Base-by-base conservation (phyloP, 1,140 invertebrate species). In the Ectropis grisescens region DNA sequence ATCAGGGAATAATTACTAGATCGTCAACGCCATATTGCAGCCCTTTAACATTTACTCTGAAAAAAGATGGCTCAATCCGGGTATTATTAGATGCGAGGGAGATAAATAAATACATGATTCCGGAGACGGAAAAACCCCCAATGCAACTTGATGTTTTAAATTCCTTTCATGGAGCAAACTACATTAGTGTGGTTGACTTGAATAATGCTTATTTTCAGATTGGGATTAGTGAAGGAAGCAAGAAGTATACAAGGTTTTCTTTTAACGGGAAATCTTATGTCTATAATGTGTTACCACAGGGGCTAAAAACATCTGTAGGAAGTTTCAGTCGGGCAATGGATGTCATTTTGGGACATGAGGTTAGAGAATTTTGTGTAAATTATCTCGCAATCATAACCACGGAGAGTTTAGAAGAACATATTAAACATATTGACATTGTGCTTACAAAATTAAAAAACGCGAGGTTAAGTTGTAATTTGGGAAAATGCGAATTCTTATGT, bases 131-230 rank as follows among this genome's bases (percentile, higher is more conserved):
- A 27, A 22, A 34, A 8, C 54, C 58, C 2, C 36, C 51, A 0
- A n/a, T 53, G 8, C 46, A 50, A 19, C 32, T 52, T 13, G 66
- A 68, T 30, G 19, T 72, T 2, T 27, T 71, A 13, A 49, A 56
- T 29, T 37, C 37, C 5, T 61, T 55, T 38, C 16, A 51, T 25
- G 41, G 39, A 1, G 37, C 27, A 2, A 49, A 54, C n/a, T 62
- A 29, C 33, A 50, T 74, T 15, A 56, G 56, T 2, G 42, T 47
- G 3, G 36, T 72, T 1, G 69, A 74, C 38, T 36, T 72, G 14
- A 54, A 46, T 9, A 53, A 52, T 29, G 57, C 54, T 1, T 79
- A 79, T 37, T 74, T 70, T 45, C 70, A 72, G 37, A 55, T 74
- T 8, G 47, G 56, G 0, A 32, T 74, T 10, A 30, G 16, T 6